A percentile compares a stretch with the other conserved stretches of the same genome.
Conservation (phyloP, 2,113 vertebrate genomes). For the Cyphomyrus plagiostoma region DNA sequence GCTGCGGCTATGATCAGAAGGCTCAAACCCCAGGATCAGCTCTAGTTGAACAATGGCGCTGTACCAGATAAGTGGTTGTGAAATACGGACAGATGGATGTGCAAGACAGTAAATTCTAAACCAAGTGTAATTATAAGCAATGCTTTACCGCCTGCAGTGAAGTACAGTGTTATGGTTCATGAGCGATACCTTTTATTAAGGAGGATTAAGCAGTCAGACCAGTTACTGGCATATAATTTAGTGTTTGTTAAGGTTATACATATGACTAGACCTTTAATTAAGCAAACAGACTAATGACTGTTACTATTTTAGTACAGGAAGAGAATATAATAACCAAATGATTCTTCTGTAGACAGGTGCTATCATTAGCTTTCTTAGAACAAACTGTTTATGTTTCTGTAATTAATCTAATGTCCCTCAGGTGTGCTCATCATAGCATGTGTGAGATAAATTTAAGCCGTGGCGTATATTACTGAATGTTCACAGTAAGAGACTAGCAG, state of each 20-base stretch:
- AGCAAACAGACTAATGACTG: not conserved
- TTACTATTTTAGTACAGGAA: not conserved
- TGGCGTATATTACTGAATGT: not conserved
- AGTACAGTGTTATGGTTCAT: not conserved
- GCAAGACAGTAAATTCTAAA: not conserved
- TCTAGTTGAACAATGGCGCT: not conserved
- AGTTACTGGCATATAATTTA: not conserved
- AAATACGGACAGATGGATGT: not conserved
- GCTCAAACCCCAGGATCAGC: not conserved
- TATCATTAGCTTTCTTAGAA: not conserved
- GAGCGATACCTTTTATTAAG: not conserved
- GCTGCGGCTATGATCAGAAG: not conserved
- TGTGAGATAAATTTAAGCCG: not conserved
- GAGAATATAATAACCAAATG: not conserved
- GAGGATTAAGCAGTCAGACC: not conserved
- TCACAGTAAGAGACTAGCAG: not conserved
- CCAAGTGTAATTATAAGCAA: not conserved
- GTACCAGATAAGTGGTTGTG: not conserved
- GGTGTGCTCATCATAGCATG: not conserved
- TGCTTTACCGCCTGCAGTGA: not conserved
- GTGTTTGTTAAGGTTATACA: not conserved
- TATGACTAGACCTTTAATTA: not conserved
- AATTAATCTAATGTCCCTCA: slow-evolving; percentile 1
- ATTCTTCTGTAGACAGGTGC: not conserved
- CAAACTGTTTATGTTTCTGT: not conserved